These are phyloP conservation scores for Leptinotarsa rubiginosa DNA, from an alignment of 2,888 invertebrate genomes.

Conservation along the genomic window DNA sequence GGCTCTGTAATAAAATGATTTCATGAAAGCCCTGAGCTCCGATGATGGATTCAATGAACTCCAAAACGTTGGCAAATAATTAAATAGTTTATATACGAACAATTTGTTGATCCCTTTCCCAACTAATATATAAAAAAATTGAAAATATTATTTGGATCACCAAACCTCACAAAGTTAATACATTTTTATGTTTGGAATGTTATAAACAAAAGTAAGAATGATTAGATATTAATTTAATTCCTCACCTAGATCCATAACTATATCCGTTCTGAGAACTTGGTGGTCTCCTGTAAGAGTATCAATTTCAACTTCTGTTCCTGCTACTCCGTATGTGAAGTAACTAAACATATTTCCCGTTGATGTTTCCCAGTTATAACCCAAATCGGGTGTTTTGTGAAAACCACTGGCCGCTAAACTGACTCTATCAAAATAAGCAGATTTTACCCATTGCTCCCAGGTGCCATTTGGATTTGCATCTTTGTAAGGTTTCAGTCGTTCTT, in stretches of 20 bases:
- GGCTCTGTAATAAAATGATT: too few species aligned
- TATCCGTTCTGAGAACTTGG: slow-evolving; percentile 87
- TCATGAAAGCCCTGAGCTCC: too few species aligned
- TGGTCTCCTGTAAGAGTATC: slow-evolving; percentile 96
- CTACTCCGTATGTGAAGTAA: slow-evolving; percentile 89
- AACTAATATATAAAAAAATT: too few species aligned
- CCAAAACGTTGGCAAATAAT: too few species aligned
- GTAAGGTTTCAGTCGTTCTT: slow-evolving; percentile 79
- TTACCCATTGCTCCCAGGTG: slow-evolving; percentile 88
- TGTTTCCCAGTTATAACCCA: slow-evolving; percentile 78
- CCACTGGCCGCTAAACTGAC: slow-evolving; percentile 87
- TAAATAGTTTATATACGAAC: too few species aligned
- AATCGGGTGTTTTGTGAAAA: slow-evolving; percentile 81
- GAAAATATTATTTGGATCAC: too few species aligned
- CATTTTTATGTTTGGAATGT: too few species aligned
- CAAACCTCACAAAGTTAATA: too few species aligned
- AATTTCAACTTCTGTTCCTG: slow-evolving; percentile 90
- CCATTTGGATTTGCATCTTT: slow-evolving; percentile 81
- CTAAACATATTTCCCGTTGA: slow-evolving; percentile 81
- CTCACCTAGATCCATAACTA: slow-evolving; percentile 92
- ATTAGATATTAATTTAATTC: neutral
- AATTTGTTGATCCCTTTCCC: too few species aligned
- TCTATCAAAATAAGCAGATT: slow-evolving; percentile 80
- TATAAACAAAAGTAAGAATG: neutral
- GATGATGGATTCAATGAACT: too few species aligned